These are phyloP conservation scores for Andrena chrysosceles DNA, from an alignment of 2,888 invertebrate genomes.

Conservation along the genomic window DNA sequence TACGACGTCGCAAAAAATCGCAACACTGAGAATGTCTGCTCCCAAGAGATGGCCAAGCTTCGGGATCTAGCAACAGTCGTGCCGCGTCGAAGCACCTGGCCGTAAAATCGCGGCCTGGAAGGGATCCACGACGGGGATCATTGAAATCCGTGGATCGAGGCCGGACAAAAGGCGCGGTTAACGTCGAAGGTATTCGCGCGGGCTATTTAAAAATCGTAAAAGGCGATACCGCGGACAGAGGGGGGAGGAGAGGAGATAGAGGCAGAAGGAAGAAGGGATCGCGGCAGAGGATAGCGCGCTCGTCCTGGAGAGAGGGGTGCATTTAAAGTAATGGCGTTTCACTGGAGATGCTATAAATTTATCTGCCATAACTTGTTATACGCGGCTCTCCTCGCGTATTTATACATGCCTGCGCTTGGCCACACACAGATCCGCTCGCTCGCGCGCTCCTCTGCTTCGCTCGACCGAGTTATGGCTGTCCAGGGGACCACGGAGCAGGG, in stretches of 20 bases:
- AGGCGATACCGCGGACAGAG: slow-evolving; percentile 76
- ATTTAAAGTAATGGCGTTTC: slow-evolving; percentile 84
- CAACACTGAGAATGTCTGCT: slow-evolving; percentile 23
- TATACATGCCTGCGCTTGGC: slow-evolving; percentile 82
- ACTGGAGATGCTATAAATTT: slow-evolving; percentile 85
- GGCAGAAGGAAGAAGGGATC: slow-evolving; percentile 60
- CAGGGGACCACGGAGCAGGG: slow-evolving; percentile 43
- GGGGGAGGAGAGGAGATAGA: slow-evolving; percentile 32
- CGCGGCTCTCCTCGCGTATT: slow-evolving; percentile 84
- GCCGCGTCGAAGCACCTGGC: slow-evolving; percentile 42
- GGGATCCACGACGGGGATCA: slow-evolving; percentile 44
- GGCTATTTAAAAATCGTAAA: slow-evolving; percentile 84
- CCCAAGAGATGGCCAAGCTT: slow-evolving; percentile 8
- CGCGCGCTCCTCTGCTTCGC: slow-evolving; percentile 64
- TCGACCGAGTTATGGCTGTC: slow-evolving; percentile 67
- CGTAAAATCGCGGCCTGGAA: slow-evolving; percentile 49
- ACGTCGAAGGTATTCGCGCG: slow-evolving; percentile 68
- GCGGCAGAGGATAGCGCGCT: slow-evolving; percentile 60
- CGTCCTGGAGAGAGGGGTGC: slow-evolving; percentile 68
- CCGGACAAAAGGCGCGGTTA: slow-evolving; percentile 64
- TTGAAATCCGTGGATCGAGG: slow-evolving; percentile 61
- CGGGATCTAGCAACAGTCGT: slow-evolving; percentile 23
- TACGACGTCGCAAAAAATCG: slow-evolving; percentile 50
- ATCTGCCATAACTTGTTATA: slow-evolving; percentile 85
- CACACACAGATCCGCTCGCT: slow-evolving; percentile 78